A percentile compares a stretch with the other conserved stretches of the same genome.
Evolutionary conservation across 2,797 vertebrate species (phyloP).

Genomic region (Sciurus vulgaris): DNA sequence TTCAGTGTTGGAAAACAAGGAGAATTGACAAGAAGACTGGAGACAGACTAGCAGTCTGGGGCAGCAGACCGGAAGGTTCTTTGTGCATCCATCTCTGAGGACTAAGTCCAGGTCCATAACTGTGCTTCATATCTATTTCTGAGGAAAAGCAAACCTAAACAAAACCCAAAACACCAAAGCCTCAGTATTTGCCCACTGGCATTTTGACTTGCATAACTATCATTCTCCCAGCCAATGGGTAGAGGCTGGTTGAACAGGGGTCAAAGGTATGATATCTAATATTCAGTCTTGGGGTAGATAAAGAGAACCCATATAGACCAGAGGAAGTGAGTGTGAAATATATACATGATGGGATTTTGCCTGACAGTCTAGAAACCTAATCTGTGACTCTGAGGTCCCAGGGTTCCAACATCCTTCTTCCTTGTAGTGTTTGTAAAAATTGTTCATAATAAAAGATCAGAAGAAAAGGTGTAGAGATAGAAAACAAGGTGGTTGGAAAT

Average conservation of each 20-base stretch:
- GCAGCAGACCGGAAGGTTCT: background rate
- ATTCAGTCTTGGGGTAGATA: background rate
- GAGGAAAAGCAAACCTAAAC: background rate
- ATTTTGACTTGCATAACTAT: background rate
- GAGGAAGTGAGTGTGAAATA: background rate
- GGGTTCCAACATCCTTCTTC: background rate
- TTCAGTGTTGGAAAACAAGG: background rate
- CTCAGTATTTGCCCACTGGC: background rate
- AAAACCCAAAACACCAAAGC: background rate
- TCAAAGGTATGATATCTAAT: background rate
- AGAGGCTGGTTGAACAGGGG: background rate
- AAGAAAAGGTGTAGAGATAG: background rate
- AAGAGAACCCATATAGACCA: background rate
- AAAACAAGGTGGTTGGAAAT: background rate
- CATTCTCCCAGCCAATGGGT: background rate
- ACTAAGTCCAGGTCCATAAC: background rate
- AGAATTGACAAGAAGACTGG: constrained; percentile 1
- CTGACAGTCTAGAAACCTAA: background rate
- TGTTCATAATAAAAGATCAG: background rate
- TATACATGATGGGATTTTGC: too few species aligned
- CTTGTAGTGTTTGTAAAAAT: background rate
- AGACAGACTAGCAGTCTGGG: background rate
- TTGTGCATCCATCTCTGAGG: background rate
- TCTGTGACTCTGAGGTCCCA: background rate
- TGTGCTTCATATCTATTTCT: constrained; percentile 1